These are phyloP conservation scores for Schlechtendalia chinensis DNA, from an alignment of 1,140 invertebrate species.

Conservation along the genomic window DNA sequence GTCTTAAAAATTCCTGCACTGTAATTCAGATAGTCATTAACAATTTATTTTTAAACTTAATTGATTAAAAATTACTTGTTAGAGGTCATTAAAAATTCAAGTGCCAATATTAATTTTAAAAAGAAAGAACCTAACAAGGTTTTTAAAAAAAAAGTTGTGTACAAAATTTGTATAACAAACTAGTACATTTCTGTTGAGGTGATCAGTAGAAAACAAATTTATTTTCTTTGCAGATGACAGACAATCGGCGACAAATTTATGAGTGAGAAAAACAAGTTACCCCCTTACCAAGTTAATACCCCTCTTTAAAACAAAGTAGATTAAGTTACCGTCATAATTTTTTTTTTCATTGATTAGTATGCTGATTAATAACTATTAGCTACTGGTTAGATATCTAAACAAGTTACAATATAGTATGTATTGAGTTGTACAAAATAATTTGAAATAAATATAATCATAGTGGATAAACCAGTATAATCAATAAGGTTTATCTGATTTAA, in stretches of 20 bases:
- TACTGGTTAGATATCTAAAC: no score
- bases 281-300: no score
- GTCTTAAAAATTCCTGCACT: not conserved
- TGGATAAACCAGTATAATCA: no score
- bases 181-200: not conserved
- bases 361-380: no score
- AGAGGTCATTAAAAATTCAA: not conserved
- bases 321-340: not conserved
- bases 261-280: not conserved
- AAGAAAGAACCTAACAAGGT: not conserved
- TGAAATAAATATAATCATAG: no score
- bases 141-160: no score
- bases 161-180: no score
- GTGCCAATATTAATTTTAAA: not conserved
- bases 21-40: not conserved
- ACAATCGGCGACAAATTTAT: not conserved
- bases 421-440: no score
- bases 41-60: slow-evolving; percentile 2
- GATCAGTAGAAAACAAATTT: not conserved
- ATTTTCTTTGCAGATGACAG: not conserved
- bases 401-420: no score
- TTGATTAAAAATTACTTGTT: not conserved
- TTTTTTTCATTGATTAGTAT: no score
- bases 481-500: no score
- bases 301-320: not conserved